phyloP scores from a whole-genome alignment of 2,113 vertebrate species.

The Hylia prasina region DNA sequence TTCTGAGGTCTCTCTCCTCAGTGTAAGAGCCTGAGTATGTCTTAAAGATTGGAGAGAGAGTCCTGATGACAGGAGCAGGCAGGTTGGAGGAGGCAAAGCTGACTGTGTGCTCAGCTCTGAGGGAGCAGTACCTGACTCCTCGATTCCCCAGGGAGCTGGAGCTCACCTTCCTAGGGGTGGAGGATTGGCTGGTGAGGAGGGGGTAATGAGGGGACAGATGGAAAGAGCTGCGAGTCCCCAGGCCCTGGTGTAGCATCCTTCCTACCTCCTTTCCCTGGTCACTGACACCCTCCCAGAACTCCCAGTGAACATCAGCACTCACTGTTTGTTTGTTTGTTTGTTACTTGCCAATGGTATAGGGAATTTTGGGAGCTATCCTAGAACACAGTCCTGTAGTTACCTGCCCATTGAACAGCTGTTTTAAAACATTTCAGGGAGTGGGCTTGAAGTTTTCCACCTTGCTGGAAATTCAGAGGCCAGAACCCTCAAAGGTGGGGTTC shows the following conservation, averaged over 20 bases:
- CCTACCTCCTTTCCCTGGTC: rapidly evolving
- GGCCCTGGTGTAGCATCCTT: not conserved
- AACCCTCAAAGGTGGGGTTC: not conserved
- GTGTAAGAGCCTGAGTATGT: not conserved
- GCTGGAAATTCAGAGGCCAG: not conserved
- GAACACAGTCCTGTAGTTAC: not conserved
- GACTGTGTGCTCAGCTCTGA: not conserved
- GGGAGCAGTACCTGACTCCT: not conserved
- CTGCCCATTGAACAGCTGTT: not conserved
- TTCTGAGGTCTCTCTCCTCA: not conserved
- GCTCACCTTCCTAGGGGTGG: not conserved
- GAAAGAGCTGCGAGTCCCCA: not conserved
- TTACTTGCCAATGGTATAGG: not conserved
- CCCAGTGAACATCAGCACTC: not conserved
- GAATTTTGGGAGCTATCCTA: not conserved
- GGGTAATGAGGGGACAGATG: not conserved
- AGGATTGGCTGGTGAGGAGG: not conserved
- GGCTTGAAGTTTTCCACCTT: not conserved
- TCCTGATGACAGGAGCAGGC: not conserved
- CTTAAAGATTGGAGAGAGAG: not conserved
- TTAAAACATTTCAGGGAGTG: not conserved
- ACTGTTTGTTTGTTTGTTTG: not conserved
- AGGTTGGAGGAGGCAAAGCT: not conserved
- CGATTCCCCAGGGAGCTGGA: rapidly evolving
- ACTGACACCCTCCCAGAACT: not conserved